These are phyloP conservation scores for Ceyx margarethae DNA, from an alignment of 2,113 vertebrate genomes.

Conservation along the genomic window DNA sequence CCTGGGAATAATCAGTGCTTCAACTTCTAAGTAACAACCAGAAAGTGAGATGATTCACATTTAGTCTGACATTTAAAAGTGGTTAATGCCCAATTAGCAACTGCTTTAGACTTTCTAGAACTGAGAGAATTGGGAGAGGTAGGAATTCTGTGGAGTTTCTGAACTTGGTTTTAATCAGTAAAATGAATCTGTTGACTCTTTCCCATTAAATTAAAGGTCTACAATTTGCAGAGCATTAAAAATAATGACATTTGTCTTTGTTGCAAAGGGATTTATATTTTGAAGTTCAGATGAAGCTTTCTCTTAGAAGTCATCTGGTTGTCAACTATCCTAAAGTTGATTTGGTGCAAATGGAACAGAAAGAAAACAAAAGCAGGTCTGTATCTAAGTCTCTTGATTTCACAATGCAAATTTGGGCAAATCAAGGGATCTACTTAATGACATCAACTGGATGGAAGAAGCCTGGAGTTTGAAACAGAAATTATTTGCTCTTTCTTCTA, in stretches of 20 bases:
- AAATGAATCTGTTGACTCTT: not conserved
- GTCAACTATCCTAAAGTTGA: not conserved
- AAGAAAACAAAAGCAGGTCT: not conserved
- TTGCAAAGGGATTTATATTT: not conserved
- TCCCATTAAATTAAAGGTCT: not conserved
- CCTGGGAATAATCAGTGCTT: not conserved
- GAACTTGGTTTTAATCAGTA: not conserved
- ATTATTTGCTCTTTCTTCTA: not conserved
- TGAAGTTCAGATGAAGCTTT: not conserved
- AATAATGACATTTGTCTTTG: not conserved
- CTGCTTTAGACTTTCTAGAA: not conserved
- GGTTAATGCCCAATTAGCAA: not conserved
- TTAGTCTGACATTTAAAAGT: not conserved
- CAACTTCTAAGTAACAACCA: not conserved
- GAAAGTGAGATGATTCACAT: not conserved
- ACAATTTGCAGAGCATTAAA: not conserved
- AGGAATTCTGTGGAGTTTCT: not conserved
- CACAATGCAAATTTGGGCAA: not conserved
- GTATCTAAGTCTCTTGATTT: not conserved
- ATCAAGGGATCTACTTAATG: not conserved
- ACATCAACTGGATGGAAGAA: not conserved
- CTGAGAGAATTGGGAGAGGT: not conserved
- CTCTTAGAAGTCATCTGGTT: not conserved
- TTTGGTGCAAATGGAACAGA: not conserved
- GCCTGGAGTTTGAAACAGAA: not conserved